phyloP scores from a whole-genome alignment of 2,113 vertebrate genomes.

The Rhynchopsitta pachyrhyncha region DNA sequence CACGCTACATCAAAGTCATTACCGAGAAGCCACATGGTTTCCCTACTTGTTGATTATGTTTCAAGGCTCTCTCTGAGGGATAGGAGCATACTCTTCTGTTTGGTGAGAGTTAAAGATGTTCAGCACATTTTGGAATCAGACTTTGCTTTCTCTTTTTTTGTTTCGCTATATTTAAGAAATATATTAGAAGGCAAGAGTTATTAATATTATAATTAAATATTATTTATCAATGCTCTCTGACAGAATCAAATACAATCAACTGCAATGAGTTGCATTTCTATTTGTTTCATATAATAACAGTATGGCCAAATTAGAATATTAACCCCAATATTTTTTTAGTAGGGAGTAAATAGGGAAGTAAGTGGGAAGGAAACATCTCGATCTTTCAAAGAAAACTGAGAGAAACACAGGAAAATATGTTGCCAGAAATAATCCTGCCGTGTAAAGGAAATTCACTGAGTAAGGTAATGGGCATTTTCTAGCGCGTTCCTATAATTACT shows the following conservation, averaged over 20 bases:
- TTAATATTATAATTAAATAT: not conserved
- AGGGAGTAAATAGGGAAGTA: not conserved
- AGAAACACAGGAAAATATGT: not conserved
- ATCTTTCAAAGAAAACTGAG: not conserved
- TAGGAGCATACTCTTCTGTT: not conserved
- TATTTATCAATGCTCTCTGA: not conserved
- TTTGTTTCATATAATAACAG: not conserved
- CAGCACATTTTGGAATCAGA: not conserved
- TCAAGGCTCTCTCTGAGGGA: not conserved
- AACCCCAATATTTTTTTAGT: not conserved
- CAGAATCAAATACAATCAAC: not conserved
- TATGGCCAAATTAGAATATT: not conserved
- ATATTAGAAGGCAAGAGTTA: not conserved
- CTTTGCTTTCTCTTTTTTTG: not conserved
- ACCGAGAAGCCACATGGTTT: not conserved
- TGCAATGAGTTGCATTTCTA: not conserved
- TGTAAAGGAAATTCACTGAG: not conserved
- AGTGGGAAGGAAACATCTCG: not conserved
- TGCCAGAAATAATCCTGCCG: not conserved
- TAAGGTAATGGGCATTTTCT: not conserved
- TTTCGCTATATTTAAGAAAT: not conserved
- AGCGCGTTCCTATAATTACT: not conserved
- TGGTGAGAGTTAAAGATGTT: not conserved
- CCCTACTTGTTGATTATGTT: not conserved
- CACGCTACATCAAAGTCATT: not conserved